A percentile compares a stretch with the other conserved stretches of the same genome.
Conservation (phyloP, 2,888 invertebrate species). For the Drosophila barbarae region DNA sequence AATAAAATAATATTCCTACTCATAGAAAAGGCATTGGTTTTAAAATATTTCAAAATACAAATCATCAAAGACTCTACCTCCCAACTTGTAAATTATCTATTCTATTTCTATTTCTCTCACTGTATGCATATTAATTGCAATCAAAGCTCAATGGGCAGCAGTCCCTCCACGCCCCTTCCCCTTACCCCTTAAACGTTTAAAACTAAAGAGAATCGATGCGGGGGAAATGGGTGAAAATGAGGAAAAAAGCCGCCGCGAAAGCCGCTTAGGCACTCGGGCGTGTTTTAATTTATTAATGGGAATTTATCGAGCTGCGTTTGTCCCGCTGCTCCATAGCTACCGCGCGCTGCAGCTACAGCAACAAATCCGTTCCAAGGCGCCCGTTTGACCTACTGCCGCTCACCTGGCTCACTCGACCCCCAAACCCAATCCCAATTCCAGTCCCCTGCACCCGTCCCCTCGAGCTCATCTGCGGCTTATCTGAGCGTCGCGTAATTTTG, state of each 20-base stretch:
- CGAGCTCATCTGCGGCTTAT: conserved; percentile 57
- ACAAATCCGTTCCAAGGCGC: conserved; percentile 33
- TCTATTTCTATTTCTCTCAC: background rate
- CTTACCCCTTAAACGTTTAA: conserved; percentile 43
- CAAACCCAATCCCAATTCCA: background rate
- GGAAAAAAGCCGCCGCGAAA: conserved; percentile 56
- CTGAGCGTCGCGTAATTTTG: conserved; percentile 70
- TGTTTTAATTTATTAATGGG: conserved; percentile 57
- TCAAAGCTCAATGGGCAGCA: conserved; percentile 66
- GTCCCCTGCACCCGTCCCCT: background rate
- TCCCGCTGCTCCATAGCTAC: conserved; percentile 10
- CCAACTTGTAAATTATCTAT: background rate
- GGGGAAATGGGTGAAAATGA: conserved; percentile 28
- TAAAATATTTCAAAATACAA: background rate
- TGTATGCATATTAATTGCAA: conserved; percentile 64
- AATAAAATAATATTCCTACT: background rate
- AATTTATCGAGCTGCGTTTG: conserved; percentile 45
- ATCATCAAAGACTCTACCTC: background rate
- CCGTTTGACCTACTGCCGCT: conserved; percentile 37
- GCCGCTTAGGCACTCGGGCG: conserved; percentile 59
- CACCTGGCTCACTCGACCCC: conserved; percentile 5
- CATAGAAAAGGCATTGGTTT: no score
- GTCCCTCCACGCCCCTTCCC: background rate
- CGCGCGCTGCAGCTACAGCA: conserved; percentile 2
- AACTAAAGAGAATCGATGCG: conserved; percentile 39